Percentiles rank a stretch among this genome's conserved stretches.
Conservation (phyloP, 2,797 vertebrate genomes). For the Corythornis leucogaster region DNA sequence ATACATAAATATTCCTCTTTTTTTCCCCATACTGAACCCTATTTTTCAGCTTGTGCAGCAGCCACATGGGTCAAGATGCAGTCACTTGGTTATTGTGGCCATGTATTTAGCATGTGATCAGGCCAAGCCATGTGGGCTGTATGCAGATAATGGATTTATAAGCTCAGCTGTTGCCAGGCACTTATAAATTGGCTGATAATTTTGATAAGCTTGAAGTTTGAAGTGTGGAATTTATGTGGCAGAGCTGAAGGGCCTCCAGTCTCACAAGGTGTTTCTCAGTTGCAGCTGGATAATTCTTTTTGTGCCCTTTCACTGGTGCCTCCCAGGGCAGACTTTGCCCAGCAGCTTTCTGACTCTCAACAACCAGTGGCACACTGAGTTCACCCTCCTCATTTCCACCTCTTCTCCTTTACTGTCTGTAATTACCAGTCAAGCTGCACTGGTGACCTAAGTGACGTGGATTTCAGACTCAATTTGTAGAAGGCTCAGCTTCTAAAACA, state of each 20-base stretch:
- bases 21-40: not conserved
- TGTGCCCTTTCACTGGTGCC: not conserved
- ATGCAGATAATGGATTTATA: not conserved
- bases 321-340: not conserved
- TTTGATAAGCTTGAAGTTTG: not conserved
- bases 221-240: not conserved
- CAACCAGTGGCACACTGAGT: not conserved
- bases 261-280: not conserved
- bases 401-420: not conserved
- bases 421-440: not conserved
- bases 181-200: not conserved
- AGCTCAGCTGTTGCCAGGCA: not conserved
- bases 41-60: not conserved
- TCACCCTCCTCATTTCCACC: not conserved
- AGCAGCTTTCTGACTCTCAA: not conserved
- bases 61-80: not conserved
- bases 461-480: not conserved
- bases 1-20: not conserved
- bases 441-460: not conserved
- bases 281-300: not conserved
- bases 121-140: not conserved
- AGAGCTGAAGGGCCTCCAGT: not conserved
- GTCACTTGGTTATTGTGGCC: not conserved
- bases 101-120: not conserved
- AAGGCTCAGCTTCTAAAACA: not conserved